Evolutionary conservation across 2,113 vertebrate species (phyloP).

Genomic region (Polyodon spathula): DNA sequence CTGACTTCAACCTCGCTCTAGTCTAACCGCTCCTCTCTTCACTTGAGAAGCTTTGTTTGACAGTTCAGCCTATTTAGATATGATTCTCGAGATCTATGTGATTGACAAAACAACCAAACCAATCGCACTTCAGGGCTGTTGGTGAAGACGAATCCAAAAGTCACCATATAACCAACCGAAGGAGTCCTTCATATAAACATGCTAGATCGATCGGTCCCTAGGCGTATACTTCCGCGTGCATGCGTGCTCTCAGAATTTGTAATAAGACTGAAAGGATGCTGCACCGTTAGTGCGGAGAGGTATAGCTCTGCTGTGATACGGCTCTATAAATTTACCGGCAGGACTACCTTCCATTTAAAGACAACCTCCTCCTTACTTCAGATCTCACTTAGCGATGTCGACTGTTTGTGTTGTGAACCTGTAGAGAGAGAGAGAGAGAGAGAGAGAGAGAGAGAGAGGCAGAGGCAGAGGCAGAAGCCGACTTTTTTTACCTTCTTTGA

Average conservation of each 20-base stretch:
- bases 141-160: conserved; percentile 11
- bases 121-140: conserved; percentile 30
- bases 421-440: conserved; percentile 29
- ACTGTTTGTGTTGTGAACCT: conserved; percentile 67
- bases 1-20: not conserved
- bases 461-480: conserved; percentile 57
- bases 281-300: conserved; percentile 64
- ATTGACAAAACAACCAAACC: conserved; percentile 38
- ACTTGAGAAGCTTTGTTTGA: conserved; percentile 13
- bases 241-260: conserved; percentile 29
- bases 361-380: conserved; percentile 53
- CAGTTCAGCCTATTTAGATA: not conserved
- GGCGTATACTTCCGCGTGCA: conserved; percentile 73
- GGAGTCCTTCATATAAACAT: conserved; percentile 26
- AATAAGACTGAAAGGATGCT: conserved; percentile 51
- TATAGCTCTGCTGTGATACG: conserved; percentile 68
- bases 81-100: conserved; percentile 24
- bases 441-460: conserved; percentile 61
- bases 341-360: conserved; percentile 65
- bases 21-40: not conserved
- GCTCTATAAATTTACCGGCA: conserved; percentile 68
- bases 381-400: conserved; percentile 70
- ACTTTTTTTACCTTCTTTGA: conserved; percentile 54
- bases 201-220: conserved; percentile 37
- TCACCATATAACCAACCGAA: conserved; percentile 46